Evolutionary conservation across 2,888 invertebrate species (phyloP).

Genomic region (Macaria liturata): DNA sequence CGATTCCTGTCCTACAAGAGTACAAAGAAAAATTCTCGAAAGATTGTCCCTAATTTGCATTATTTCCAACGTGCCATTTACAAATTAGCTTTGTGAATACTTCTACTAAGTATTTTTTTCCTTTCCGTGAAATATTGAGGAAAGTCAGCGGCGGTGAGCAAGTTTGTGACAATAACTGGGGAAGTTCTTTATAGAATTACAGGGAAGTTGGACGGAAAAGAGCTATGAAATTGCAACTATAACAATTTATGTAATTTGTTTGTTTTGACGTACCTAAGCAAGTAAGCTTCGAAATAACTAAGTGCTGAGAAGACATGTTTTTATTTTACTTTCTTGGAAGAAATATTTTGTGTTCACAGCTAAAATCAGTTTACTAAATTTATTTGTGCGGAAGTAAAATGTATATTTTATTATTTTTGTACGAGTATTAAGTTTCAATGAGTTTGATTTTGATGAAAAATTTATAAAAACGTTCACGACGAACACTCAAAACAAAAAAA

Average conservation of each 20-base stretch:
- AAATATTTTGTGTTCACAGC: too few relatives aligned
- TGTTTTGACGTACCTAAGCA: constrained; percentile 6
- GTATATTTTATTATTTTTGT: too few relatives aligned
- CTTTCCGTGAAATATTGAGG: constrained; percentile 22
- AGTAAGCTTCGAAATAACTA: background rate
- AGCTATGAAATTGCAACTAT: constrained; percentile 11
- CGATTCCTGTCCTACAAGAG: constrained; percentile 16
- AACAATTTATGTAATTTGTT: constrained; percentile 15
- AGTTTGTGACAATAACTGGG: constrained; percentile 11
- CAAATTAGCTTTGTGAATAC: constrained; percentile 23
- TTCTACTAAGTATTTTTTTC: constrained; percentile 18
- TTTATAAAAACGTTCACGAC: too few relatives aligned
- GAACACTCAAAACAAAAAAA: too few relatives aligned
- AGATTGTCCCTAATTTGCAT: constrained; percentile 27
- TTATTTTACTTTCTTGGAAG: too few relatives aligned
- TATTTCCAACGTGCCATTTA: constrained; percentile 27
- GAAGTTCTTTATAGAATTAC: constrained; percentile 20
- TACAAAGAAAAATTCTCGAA: constrained; percentile 19
- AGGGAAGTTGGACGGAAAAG: constrained; percentile 14
- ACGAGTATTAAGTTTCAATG: too few relatives aligned
- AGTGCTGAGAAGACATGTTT: too few relatives aligned
- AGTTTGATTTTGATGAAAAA: too few relatives aligned
- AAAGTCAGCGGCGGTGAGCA: constrained; percentile 5
- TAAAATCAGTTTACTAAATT: too few relatives aligned
- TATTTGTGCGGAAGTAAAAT: too few relatives aligned